These are phyloP conservation scores for Leptatherina wallacei DNA, from an alignment of 2,797 vertebrate species.

Conservation along the genomic window DNA sequence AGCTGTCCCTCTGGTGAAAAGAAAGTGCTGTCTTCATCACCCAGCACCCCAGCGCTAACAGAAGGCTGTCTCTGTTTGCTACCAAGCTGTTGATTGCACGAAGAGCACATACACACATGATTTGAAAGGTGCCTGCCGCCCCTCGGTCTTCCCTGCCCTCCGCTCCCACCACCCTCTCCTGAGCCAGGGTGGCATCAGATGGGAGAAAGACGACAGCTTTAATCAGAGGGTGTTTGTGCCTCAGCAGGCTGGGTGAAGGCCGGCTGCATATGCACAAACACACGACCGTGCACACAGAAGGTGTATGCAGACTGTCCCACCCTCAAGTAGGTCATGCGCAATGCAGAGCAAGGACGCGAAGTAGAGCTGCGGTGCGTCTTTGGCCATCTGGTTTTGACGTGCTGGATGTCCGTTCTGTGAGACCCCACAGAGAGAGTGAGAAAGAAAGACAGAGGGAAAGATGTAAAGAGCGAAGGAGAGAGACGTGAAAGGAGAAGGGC, in stretches of 20 bases:
- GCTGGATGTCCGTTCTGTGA: constrained; percentile 85
- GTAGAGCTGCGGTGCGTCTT: constrained; percentile 76
- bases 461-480: background rate
- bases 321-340: constrained; percentile 90
- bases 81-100: constrained; percentile 51
- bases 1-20: constrained; percentile 42
- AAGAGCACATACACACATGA: background rate
- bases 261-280: constrained; percentile 39
- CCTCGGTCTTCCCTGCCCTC: constrained; percentile 35
- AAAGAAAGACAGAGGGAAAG: constrained; percentile 14
- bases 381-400: constrained; percentile 89
- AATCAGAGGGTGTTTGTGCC: constrained; percentile 79
- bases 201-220: constrained; percentile 79
- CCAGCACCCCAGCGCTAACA: constrained; percentile 24
- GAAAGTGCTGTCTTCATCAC: constrained; percentile 34
- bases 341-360: constrained; percentile 40
- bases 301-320: constrained; percentile 68
- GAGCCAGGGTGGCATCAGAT: constrained; percentile 64
- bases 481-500: constrained; percentile 16
- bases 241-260: constrained; percentile 72
- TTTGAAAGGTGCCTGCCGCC: constrained; percentile 28
- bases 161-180: constrained; percentile 44
- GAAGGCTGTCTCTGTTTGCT: constrained; percentile 12
- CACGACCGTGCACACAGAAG: constrained; percentile 23
- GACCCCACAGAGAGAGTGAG: constrained; percentile 70